Base-by-base conservation (phyloP, 2,113 vertebrate genomes). In the Leucoraja erinaceus region DNA sequence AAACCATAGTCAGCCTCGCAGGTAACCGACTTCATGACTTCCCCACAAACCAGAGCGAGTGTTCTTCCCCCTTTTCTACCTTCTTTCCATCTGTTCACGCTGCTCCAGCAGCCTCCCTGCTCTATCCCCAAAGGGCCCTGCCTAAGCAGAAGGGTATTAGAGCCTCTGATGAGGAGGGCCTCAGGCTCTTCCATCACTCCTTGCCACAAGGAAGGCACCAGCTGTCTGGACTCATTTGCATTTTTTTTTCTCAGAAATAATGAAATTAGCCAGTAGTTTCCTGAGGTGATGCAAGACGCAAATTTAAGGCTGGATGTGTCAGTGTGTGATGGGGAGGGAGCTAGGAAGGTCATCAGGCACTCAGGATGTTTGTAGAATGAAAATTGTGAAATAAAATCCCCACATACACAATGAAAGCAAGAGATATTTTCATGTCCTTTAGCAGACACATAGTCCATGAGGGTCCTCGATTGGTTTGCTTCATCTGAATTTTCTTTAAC, bases 211-310 rank as follows among this genome's bases (percentile, higher is more conserved):
- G 96, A 97, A 96, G 94, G 96, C 96, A 95, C 97, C 98, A 99
- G 98, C 98, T 99, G 98, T 98, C 98, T 98, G 96, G 95, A 96
- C 96, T 98, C 97, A 98, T 99, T 99, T 99, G 96, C 97, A 98
- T 99, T 97, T 96, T 47, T 47, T 47, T 96, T 96, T 97, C 97
- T 97, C 96, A 95, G 95, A 97, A 97, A 98, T 98, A 98, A 99
- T 98, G 97, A 98, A 98, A 98, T 98, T 98, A 98, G 97, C 98
- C 97, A 96, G 95, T 97, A 97, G 97, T 97, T 98, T 99, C 98
- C 98, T 97, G 97, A 98, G 98, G 98, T 98, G 98, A 98, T 97
- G 96, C 93, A 95, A 97, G 97, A 96, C 95, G 72, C 96, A 95
- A 94, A 96, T 96, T 96, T 96, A 0, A 95, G 96, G 96, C 96